Base-by-base conservation (phyloP, 2,113 vertebrate genomes). In the Bungarus multicinctus region DNA sequence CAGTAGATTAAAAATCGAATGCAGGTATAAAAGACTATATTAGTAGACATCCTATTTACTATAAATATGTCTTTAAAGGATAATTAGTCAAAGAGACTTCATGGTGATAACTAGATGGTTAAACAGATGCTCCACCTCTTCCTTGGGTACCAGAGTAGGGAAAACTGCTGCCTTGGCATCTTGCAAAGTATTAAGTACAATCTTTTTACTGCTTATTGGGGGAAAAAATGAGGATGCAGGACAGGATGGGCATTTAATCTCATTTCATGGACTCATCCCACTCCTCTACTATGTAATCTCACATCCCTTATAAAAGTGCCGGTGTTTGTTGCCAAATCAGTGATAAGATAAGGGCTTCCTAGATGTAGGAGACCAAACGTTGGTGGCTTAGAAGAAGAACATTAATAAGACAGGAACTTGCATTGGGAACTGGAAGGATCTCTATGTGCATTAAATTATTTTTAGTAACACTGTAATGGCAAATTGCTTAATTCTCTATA, bases 261-360 rank as follows among this genome's bases (percentile, higher is more conserved):
- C 69, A 81, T 81, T 81, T 39, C 69, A 39, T 39, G 7, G 69
- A 81, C 6, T 8, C 34, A 3, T 39, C 34, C 34, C 7, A 0
- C 34, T 81, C 16, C 18, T 81, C 18, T 39, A 81, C 18, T 39
- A 39, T 8, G 7, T 81, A 39, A 8, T 39, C 18, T 16, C 69
- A 81, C 34, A 9, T 2, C 34, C 85, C 94, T 39, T 55, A 52
- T 94, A 88, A 64, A 93, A 92, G 53, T n/a, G 20, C 25, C 1
- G 4, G 57, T 16, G 5, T 1, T 58, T 54, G n/a, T 22, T 89
- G 86, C 16, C 87, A 87, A 57, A 27, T 50, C 89, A 91, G 91
- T 90, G 10, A 43, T 89, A 43, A 88, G 64, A 94, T 64, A 85
- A 69, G 91, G 94, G 55, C 11, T 87, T 88, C 87, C 74, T 54